Evolutionary conservation across 2,797 vertebrate genomes (phyloP).

Genomic region (Enteromius paludinosus): DNA sequence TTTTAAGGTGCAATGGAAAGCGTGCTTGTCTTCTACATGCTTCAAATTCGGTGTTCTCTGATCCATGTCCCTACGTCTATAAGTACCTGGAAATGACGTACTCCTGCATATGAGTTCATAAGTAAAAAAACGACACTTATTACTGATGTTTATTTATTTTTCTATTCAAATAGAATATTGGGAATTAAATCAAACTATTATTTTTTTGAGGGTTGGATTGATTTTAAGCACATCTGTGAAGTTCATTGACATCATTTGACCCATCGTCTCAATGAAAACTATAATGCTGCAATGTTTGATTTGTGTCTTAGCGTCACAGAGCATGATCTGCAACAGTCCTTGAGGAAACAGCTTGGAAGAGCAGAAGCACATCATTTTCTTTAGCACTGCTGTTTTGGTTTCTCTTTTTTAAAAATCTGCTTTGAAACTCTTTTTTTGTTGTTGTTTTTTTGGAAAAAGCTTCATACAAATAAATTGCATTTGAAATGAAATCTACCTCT

Average conservation of each 20-base stretch:
- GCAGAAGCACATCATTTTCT: neutral
- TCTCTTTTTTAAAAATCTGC: neutral
- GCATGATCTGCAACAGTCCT: neutral
- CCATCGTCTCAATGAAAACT: neutral
- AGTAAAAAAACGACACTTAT: neutral
- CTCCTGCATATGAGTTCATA: neutral
- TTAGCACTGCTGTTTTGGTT: neutral
- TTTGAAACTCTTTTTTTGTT: neutral
- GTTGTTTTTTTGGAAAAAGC: neutral
- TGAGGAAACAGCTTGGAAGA: neutral
- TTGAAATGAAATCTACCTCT: neutral
- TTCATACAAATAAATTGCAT: neutral
- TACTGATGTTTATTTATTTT: neutral
- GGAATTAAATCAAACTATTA: neutral
- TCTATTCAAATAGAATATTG: neutral
- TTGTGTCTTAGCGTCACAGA: neutral
- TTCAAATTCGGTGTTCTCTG: conserved; percentile 26
- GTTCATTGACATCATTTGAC: neutral
- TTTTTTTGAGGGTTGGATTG: neutral
- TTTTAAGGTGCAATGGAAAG: conserved; percentile 35
- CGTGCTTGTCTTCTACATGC: conserved; percentile 9
- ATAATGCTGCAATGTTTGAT: neutral
- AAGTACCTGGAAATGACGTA: conserved; percentile 49
- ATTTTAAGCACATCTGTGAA: neutral
- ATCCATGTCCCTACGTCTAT: neutral